Evolutionary conservation across 2,113 vertebrate species (phyloP), one percentile per base, ranked within the genome.

Genomic region (Bubo bubo): DNA sequence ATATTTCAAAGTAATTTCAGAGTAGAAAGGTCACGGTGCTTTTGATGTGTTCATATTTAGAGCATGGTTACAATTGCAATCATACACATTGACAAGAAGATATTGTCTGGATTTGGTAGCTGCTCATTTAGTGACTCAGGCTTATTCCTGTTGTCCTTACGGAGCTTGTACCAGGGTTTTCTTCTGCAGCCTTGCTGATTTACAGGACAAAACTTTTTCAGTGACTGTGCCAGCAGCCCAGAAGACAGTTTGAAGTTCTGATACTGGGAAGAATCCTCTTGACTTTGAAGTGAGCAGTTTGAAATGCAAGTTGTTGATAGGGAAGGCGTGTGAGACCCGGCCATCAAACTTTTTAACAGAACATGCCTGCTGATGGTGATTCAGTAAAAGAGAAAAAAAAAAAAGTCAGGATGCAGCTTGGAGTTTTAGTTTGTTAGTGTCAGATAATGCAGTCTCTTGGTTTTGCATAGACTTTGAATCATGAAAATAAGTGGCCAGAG

Each of bases 101-200:
- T 92, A 68, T 19, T 95, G 90, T 93, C 81, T 95, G 66, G 86
- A 52, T 96, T 86, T 89, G 81, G 94, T 88, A 96, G 94, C 88
- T 97, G 83, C 94, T 97, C 80, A 63, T 92, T 95, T 90, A 84
- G 95, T 96, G 91, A 96, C 95, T 95, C 84, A 87, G 76, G 53
- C 90, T 76, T 88, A 66, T 92, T 96, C 75, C 85, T 94, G 55
- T 85, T 93, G 75, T 86, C 75, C 88, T 93, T 66, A 50, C 0
- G 3, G 68, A 83, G 64, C 76, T 95, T 43, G 4, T 67, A 87
- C 66, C 76, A 82, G 47, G 21, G 67, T 79, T 92, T 91, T 75
- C 59, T 83, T 91, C 55, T 62, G 55, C 72, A 59, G 66, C 77
- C n/a, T 58, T 56, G 34, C 63, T 86, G 70, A 35, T 84, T 86